Evolutionary conservation across 2,888 invertebrate genomes (phyloP).

Genomic region (Copidosoma aretas): DNA sequence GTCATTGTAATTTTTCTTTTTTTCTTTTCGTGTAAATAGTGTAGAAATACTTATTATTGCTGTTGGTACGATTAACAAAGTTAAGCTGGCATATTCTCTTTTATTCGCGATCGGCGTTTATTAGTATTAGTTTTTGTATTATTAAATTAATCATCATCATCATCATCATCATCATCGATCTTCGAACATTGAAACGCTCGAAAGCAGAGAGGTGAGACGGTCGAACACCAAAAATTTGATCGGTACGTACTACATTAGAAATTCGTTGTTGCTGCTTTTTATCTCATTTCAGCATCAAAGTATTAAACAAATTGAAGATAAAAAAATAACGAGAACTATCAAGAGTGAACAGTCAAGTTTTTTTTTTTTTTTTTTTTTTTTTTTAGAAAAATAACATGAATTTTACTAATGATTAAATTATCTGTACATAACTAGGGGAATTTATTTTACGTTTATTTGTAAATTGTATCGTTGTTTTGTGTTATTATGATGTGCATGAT

Average conservation of each 20-base stretch:
- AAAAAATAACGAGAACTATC: not conserved
- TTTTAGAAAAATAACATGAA: constrained; percentile 9
- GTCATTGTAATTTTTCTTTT: too few species aligned
- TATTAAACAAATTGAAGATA: not conserved
- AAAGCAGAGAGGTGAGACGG: constrained; percentile 1
- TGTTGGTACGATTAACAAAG: not conserved
- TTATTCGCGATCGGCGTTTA: not conserved
- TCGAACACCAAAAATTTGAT: constrained; percentile 27
- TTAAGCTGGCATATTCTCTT: not conserved
- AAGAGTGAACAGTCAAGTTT: too few species aligned
- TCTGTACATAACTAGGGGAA: constrained; percentile 35
- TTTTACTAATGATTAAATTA: constrained; percentile 4
- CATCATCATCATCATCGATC: not conserved
- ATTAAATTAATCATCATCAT: too few species aligned
- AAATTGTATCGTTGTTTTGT: constrained; percentile 18
- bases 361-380: not conserved
- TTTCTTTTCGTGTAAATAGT: constrained; percentile 19
- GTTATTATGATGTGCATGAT: not conserved
- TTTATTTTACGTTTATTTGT: constrained; percentile 35
- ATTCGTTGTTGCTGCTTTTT: constrained; percentile 23
- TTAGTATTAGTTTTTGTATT: too few species aligned
- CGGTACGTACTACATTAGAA: not conserved
- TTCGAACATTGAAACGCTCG: constrained; percentile 6
- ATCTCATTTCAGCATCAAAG: constrained; percentile 9
- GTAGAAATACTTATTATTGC: constrained; percentile 2